Evolutionary conservation across 1,140 invertebrate genomes (phyloP).

Genomic region (Mamestra configurata): DNA sequence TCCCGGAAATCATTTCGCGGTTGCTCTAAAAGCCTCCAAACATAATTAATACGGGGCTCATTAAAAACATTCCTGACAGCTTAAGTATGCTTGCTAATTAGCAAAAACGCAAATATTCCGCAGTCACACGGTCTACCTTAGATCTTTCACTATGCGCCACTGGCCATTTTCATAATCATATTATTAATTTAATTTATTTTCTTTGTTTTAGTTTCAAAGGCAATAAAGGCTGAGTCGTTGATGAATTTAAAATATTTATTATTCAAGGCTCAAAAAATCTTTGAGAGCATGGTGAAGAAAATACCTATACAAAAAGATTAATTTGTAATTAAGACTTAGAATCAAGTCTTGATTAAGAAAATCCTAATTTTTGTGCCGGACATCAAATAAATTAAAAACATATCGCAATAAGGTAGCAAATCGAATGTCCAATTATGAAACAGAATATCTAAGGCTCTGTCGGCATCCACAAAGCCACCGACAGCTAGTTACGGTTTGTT

Average conservation of each 20-base stretch:
- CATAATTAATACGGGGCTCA: slow-evolving; percentile 37
- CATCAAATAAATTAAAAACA: background rate
- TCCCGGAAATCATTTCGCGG: slow-evolving; percentile 34
- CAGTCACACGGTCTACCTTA: background rate
- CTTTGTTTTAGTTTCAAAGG: background rate
- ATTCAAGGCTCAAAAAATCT: background rate
- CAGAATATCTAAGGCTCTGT: slow-evolving; percentile 57
- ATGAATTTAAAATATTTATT: background rate
- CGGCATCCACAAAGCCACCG: slow-evolving; percentile 69
- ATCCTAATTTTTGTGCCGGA: too few species aligned
- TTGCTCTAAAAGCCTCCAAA: slow-evolving; percentile 21
- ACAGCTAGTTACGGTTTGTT: slow-evolving; percentile 67
- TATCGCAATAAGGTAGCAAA: slow-evolving; percentile 27
- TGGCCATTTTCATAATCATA: slow-evolving; percentile 40
- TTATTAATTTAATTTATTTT: slow-evolving; percentile 29
- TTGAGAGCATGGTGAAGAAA: background rate
- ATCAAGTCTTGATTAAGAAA: background rate
- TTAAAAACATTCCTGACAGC: slow-evolving; percentile 36
- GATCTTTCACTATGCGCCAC: slow-evolving; percentile 29
- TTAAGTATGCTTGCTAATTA: slow-evolving; percentile 38
- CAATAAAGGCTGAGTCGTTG: background rate
- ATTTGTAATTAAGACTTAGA: background rate
- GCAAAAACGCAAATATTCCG: slow-evolving; percentile 19
- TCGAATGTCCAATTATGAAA: slow-evolving; percentile 13
- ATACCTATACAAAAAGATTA: background rate